phyloP scores from a whole-genome alignment of 2,797 vertebrate species.

The Pangasius sanitwongsei region DNA sequence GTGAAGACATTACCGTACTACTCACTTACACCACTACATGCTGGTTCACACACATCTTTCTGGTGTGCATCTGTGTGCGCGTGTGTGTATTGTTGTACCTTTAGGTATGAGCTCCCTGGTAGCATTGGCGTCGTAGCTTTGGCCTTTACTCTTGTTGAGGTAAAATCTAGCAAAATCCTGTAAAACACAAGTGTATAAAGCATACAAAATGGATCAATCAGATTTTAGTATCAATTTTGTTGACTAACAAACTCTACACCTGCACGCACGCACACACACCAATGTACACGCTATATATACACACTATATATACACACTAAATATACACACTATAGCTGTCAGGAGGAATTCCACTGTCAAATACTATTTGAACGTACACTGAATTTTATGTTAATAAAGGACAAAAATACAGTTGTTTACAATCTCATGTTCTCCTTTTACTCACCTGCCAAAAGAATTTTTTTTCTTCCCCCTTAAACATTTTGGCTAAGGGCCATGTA shows the following conservation, averaged over 20 bases:
- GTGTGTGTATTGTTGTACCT: conserved; percentile 60
- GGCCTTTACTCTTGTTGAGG: conserved; percentile 67
- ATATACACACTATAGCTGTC: neutral
- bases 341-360: neutral
- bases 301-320: neutral
- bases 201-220: neutral
- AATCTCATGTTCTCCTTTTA: too few species aligned
- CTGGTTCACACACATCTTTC: neutral
- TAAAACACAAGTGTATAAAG: neutral
- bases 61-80: neutral
- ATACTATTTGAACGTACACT: neutral
- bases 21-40: neutral
- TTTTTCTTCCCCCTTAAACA: too few species aligned
- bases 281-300: neutral
- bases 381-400: too few species aligned
- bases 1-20: too few species aligned
- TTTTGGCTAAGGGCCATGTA: too few species aligned
- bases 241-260: neutral
- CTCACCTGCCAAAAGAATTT: too few species aligned
- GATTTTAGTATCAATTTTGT: neutral
- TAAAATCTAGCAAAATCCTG: conserved; percentile 81
- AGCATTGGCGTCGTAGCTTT: conserved; percentile 71
- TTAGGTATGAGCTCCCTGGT: conserved; percentile 73
- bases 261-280: neutral
- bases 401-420: too few species aligned